Conservation (phyloP, 2,113 vertebrate species). For the Vidua chalybeata region DNA sequence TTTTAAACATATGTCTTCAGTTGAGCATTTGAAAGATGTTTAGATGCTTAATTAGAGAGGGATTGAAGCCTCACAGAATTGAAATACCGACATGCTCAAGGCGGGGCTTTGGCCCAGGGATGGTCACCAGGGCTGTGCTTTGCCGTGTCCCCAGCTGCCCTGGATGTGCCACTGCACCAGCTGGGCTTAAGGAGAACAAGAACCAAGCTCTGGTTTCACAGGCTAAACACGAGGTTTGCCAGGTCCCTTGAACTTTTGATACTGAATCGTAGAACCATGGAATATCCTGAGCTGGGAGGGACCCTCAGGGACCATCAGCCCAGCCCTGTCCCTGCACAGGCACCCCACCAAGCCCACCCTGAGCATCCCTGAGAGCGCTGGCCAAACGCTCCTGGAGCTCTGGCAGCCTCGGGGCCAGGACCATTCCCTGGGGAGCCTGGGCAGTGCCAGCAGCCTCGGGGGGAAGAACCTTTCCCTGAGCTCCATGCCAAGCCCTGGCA, state of each 20-base stretch:
- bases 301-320: accelerated
- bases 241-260: not conserved
- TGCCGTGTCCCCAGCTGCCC: not conserved
- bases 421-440: not conserved
- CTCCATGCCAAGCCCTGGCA: too few relatives aligned
- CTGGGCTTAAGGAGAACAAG: not conserved
- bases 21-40: not conserved
- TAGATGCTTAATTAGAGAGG: not conserved
- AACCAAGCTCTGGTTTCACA: not conserved
- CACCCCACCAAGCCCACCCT: not conserved
- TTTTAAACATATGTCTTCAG: not conserved
- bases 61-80: not conserved
- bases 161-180: not conserved
- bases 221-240: not conserved
- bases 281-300: not conserved
- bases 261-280: not conserved
- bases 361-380: not conserved
- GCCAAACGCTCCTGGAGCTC: not conserved
- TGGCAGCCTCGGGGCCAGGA: not conserved
- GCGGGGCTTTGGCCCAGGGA: not conserved
- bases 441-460: not conserved
- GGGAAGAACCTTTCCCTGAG: not conserved
- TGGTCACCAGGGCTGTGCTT: accelerated
- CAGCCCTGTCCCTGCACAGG: not conserved
- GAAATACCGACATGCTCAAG: not conserved